Evolutionary conservation across 2,797 vertebrate genomes (phyloP), one percentile per base, ranked within the genome.

Genomic region (Cryptoprocta ferox): DNA sequence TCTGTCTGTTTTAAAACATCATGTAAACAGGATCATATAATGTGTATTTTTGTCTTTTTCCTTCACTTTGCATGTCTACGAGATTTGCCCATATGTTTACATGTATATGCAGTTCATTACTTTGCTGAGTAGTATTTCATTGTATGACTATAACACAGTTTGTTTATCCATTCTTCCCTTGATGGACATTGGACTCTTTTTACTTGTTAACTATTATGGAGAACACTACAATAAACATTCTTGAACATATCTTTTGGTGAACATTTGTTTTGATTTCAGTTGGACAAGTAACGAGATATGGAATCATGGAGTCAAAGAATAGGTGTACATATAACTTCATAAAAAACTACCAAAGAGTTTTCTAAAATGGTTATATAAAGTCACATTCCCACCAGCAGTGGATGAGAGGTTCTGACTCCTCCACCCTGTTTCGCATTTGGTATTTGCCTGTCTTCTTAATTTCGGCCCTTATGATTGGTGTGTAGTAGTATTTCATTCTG

Each of bases 191-290:
- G 89, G 56, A 42, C 19, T 83, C 0, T 83, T 88, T 97, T 39
- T 56, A 89, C 19, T 86, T 70, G 32, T 71, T 92, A 96, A 50
- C 68, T 82, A 83, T 71, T 89, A 37, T 48, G 50, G 32, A 71
- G 71, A 86, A 94, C 71, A 19, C 56, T 89, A 39, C n/a, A 32
- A 19, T 89, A 93, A 86, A 86, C 39, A 63, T 53, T 45, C 21
- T 80, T 65, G 14, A 79, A n/a, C 32, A 63, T 32, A 16, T 63
- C 53, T 70, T 86, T 80, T 76, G 45, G 85, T 48, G 63, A 84
- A 61, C 53, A 50, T 85, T 94, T 91, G 35, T 37, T 91, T 94
- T 84, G n/a, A 94, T 93, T 97, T 90, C 61, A 81, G 39, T 35
- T 95, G 39, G 32, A 42, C 78, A 96, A 96, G 88, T 66, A 88